Conservation (phyloP, 2,888 invertebrate genomes). For the Megalurothrips usitatus region DNA sequence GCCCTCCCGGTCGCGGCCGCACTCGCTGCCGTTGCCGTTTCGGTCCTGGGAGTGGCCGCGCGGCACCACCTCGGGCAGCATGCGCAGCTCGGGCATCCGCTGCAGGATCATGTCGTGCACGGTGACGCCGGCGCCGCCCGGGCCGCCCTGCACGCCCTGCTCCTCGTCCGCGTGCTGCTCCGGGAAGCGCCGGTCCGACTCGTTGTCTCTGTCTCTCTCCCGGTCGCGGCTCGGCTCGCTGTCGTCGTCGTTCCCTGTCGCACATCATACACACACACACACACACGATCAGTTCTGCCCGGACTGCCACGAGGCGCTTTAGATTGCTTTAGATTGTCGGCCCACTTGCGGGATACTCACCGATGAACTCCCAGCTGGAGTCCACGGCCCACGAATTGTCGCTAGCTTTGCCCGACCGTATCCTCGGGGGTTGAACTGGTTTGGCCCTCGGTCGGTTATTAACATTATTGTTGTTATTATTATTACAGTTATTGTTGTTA, state of each 20-base stretch:
- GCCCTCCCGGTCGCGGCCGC: slow-evolving; percentile 45
- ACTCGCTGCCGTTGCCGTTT: slow-evolving; percentile 16
- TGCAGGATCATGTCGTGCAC: slow-evolving; percentile 76
- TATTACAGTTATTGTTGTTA: neutral
- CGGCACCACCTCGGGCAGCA: slow-evolving; percentile 55
- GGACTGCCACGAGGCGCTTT: too few species aligned
- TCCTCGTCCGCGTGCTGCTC: slow-evolving; percentile 41
- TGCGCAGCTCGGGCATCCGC: slow-evolving; percentile 65
- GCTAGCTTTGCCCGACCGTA: slow-evolving; percentile 47
- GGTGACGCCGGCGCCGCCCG: slow-evolving; percentile 55
- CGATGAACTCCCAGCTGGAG: slow-evolving; percentile 87
- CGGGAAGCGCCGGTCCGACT: slow-evolving; percentile 39
- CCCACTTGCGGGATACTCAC: slow-evolving; percentile 50
- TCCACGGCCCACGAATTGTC: slow-evolving; percentile 73
- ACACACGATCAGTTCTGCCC: too few species aligned
- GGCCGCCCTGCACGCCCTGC: slow-evolving; percentile 48
- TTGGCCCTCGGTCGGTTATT: slow-evolving; percentile 55
- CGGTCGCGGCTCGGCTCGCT: neutral
- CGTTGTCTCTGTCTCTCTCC: neutral
- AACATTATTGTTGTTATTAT: neutral
- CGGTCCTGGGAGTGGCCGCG: slow-evolving; percentile 41
- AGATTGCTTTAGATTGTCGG: too few species aligned
- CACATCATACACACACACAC: slow-evolving; percentile 36
- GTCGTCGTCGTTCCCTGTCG: slow-evolving; percentile 52
- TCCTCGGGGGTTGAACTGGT: slow-evolving; percentile 67